Conservation (phyloP, 2,797 vertebrate species). For the Scolopax bukidnonensis region DNA sequence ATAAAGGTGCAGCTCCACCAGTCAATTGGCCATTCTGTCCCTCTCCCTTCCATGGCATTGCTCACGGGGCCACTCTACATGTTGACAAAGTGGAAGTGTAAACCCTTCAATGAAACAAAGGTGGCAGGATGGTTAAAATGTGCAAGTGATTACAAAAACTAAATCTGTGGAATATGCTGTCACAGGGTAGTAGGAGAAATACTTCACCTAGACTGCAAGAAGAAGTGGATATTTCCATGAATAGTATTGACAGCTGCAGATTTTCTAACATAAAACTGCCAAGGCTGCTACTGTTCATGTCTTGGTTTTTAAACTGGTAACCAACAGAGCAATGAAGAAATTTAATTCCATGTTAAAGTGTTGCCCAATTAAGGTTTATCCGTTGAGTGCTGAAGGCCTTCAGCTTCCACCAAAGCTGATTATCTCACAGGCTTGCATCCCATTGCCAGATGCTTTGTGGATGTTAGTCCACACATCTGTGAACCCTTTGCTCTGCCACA, state of each 20-base stretch:
- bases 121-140: neutral
- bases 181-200: neutral
- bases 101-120: neutral
- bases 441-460: neutral
- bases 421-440: neutral
- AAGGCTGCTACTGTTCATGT: neutral
- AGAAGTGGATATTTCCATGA: neutral
- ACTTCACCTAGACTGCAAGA: neutral
- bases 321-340: neutral
- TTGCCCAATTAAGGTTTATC: neutral
- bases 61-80: neutral
- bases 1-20: neutral
- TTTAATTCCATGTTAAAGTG: neutral
- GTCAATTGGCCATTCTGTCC: neutral
- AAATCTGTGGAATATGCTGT: neutral
- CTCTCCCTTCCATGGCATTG: neutral
- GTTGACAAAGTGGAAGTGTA: neutral
- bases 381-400: neutral
- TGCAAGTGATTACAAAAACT: neutral
- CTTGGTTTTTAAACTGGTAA: neutral
- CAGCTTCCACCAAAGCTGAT: neutral
- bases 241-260: neutral
- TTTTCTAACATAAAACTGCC: neutral
- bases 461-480: neutral
- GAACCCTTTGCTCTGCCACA: neutral